These are phyloP conservation scores for Pontoporia blainvillei DNA, from an alignment of 2,113 vertebrate species.

Conservation along the genomic window DNA sequence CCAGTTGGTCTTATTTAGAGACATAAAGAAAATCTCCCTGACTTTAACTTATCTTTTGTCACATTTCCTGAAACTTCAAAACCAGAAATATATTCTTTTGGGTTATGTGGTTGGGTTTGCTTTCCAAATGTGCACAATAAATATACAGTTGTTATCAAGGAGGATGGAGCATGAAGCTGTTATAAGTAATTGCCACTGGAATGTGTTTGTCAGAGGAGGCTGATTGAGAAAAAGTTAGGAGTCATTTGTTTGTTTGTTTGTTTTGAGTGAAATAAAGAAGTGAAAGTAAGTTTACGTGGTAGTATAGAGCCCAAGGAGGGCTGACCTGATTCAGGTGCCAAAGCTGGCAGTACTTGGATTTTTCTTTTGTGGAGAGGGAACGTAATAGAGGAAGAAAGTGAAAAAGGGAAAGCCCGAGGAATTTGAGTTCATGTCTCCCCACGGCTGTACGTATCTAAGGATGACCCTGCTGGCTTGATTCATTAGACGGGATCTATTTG, in stretches of 20 bases:
- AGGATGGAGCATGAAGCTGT: not conserved
- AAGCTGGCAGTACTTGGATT: not conserved
- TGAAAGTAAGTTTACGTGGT: not conserved
- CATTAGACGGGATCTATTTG: not conserved
- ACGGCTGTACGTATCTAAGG: not conserved
- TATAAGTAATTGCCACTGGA: conserved; percentile 22
- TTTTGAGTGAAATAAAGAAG: not conserved
- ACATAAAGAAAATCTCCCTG: conserved; percentile 1
- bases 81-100: conserved; percentile 4
- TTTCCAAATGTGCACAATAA: conserved; percentile 25
- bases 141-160: not conserved
- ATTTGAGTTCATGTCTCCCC: not conserved
- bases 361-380: not conserved
- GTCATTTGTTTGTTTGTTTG: not conserved
- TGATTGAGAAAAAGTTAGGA: not conserved
- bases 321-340: not conserved
- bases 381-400: not conserved
- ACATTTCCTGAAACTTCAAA: conserved; percentile 20
- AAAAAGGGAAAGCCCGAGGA: not conserved
- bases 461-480: not conserved
- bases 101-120: not conserved
- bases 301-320: not conserved
- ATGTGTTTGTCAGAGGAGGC: conserved; percentile 30
- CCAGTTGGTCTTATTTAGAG: not conserved
- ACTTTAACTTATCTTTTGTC: conserved; percentile 10